These are phyloP conservation scores for Drosophila takahashii DNA, from an alignment of 1,140 invertebrate genomes.

Conservation along the genomic window DNA sequence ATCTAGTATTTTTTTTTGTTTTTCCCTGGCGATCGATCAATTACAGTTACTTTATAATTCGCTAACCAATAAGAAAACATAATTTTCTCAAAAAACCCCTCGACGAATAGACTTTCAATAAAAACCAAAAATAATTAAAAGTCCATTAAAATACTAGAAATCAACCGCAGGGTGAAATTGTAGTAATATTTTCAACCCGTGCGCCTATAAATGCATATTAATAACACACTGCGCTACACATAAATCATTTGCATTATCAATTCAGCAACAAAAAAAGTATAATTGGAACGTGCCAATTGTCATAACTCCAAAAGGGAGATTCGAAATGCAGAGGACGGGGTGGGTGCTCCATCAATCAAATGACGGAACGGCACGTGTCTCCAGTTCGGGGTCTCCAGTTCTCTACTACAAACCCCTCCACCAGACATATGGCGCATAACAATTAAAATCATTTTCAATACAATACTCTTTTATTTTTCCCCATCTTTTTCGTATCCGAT, in stretches of 20 bases:
- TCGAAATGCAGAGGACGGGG: slow-evolving; percentile 8
- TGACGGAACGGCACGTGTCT: slow-evolving; percentile 51
- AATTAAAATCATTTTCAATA: slow-evolving; percentile 61
- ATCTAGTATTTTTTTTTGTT: no score
- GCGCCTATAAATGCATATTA: slow-evolving; percentile 39
- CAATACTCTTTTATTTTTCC: slow-evolving; percentile 40
- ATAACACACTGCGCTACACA: slow-evolving; percentile 46
- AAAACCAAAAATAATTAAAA: slow-evolving; percentile 1
- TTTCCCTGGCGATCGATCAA: no score
- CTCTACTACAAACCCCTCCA: background rate
- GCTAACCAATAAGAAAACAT: background rate
- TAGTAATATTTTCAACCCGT: background rate
- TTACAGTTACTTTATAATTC: background rate
- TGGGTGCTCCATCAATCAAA: slow-evolving; percentile 54
- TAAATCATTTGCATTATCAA: slow-evolving; percentile 55
- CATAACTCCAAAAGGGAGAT: slow-evolving; percentile 33
- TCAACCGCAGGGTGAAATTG: background rate
- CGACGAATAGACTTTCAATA: background rate
- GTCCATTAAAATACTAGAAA: background rate
- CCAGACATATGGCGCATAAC: slow-evolving; percentile 58
- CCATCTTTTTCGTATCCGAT: slow-evolving; percentile 27
- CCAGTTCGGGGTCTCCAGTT: background rate
- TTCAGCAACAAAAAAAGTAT: slow-evolving; percentile 46
- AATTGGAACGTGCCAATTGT: slow-evolving; percentile 67
- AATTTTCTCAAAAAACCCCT: background rate